These are phyloP conservation scores for Netelia melanura DNA, from an alignment of 2,888 invertebrate species.

Conservation along the genomic window DNA sequence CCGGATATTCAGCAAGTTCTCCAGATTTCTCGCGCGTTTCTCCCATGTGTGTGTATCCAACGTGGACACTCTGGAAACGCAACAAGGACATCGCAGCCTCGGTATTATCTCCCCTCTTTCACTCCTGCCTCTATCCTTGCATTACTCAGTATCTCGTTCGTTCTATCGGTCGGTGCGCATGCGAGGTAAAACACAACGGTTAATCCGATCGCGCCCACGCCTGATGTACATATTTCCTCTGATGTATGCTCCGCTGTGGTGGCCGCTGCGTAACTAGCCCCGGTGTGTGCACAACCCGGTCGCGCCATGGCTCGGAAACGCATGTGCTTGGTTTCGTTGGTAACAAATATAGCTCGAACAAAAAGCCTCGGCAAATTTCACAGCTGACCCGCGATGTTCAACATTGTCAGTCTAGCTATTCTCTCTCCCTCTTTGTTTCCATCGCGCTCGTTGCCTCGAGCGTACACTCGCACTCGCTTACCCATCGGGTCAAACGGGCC, in stretches of 20 bases:
- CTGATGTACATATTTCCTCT: conserved; percentile 39
- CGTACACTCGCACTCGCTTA: conserved; percentile 16
- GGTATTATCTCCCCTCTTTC: conserved; percentile 28
- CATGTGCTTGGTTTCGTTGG: neutral
- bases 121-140: conserved; percentile 15
- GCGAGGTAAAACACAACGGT: conserved; percentile 49
- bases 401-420: neutral
- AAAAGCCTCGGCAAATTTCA: neutral
- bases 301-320: neutral
- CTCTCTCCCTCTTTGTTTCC: conserved; percentile 3
- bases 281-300: neutral
- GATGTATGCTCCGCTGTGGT: conserved; percentile 7
- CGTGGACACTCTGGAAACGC: conserved; percentile 33
- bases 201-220: conserved; percentile 57
- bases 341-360: neutral
- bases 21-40: conserved; percentile 31
- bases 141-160: conserved; percentile 36
- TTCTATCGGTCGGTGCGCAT: conserved; percentile 2
- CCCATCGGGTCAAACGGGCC: no score
- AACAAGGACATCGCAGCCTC: conserved; percentile 58
- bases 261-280: neutral
- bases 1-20: conserved; percentile 8
- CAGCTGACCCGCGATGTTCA: neutral
- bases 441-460: conserved; percentile 31
- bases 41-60: conserved; percentile 12